Evolutionary conservation across 2,888 invertebrate genomes (phyloP), one percentile per base, ranked within the genome.

Genomic region (Melanostoma scalare): DNA sequence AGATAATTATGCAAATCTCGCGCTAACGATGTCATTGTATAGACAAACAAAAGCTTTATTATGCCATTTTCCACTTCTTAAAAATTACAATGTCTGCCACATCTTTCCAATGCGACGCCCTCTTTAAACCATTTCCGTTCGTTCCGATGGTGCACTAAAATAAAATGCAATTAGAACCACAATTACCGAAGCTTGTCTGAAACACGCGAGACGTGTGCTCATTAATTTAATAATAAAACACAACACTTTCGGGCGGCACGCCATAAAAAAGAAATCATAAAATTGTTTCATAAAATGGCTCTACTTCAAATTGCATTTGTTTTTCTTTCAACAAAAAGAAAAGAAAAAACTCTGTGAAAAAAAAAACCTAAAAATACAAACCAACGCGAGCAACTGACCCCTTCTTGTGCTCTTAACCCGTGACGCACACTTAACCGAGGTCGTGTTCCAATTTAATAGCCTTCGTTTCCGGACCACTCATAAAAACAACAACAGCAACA

Each of bases 401-500:
- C 75, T 78, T 79, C 20, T 42, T 71, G 71, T 84, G 75, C 74
- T 75, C 84, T 84, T 84, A 79, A 71, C 79, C 84, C 74, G 56
- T 79, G 84, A 61, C 79, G 84, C 84, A 79, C 75, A 75, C 84
- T 84, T 79, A 79, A 63, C 79, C 74, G 84, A 84, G 84, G 84
- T 84, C 84, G 71, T 84, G 84, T 61, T 84, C 84, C 79, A 84
- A 71, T 84, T 84, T 84, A 79, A 84, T 84, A 79, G 84, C 84
- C 79, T 84, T 84, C 84, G 71, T 84, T 84, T 84, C 84, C 84
- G 79, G 75, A 75, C 69, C 71, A 74, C 73, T 77, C 58, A 33
- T 44, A 69, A 46, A 48, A 36, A 36, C 52, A 56, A 56, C 36
- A 53, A 36, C 46, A 9, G 42, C 9, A 55, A 40, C 35, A 61